Percentiles rank a stretch among this genome's conserved stretches.
phyloP scores from a whole-genome alignment of 2,797 vertebrate species.

The Hylomyscus alleni region DNA sequence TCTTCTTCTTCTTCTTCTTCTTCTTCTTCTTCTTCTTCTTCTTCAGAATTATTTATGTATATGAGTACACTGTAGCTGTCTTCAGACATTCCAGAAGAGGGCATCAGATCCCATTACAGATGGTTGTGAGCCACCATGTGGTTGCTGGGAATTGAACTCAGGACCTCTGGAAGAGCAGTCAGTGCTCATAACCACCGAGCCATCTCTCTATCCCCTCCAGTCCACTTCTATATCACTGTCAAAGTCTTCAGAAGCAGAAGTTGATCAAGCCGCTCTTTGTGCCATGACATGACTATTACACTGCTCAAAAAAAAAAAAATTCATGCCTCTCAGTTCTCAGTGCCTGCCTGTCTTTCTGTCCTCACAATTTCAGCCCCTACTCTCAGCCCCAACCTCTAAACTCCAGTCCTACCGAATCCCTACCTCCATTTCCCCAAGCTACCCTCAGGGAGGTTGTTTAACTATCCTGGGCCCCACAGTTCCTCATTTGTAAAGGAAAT shows the following conservation, averaged over 20 bases:
- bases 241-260: not conserved
- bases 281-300: too few species aligned
- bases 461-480: not conserved
- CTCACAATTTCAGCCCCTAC: not conserved
- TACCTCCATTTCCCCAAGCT: not conserved
- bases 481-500: not conserved
- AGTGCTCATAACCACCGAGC: not conserved
- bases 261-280: not conserved
- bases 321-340: not conserved
- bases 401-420: not conserved
- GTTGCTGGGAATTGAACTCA: not conserved
- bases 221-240: not conserved
- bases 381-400: too few species aligned
- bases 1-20: too few species aligned
- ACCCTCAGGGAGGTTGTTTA: not conserved
- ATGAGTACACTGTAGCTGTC: not conserved
- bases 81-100: not conserved
- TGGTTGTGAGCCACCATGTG: not conserved
- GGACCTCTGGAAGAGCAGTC: not conserved
- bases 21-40: too few species aligned
- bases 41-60: not conserved
- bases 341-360: not conserved
- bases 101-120: not conserved
- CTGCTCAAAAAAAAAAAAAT: not conserved
- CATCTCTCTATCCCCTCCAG: not conserved